Evolutionary conservation across 1,140 invertebrate genomes (phyloP).

Genomic region (Temnothorax longispinosus): DNA sequence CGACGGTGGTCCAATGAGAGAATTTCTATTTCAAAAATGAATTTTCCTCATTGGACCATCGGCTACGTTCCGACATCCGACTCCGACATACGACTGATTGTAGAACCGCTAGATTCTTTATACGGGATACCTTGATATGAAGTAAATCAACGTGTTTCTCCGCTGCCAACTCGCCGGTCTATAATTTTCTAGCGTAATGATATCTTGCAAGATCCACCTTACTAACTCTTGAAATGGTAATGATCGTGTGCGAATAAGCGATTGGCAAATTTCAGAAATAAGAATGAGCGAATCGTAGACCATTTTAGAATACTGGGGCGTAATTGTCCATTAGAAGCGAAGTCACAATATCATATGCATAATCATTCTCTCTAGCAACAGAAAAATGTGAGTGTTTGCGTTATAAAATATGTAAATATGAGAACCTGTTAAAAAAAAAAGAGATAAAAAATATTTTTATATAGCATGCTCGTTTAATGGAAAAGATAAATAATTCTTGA

Average conservation of each 20-base stretch:
- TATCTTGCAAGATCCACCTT: slow-evolving; percentile 13
- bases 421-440: too few relatives aligned
- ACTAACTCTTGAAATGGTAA: slow-evolving; percentile 24
- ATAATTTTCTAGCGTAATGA: slow-evolving; percentile 40
- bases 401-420: neutral
- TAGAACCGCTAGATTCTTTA: neutral
- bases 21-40: too few relatives aligned
- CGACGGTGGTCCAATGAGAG: too few relatives aligned
- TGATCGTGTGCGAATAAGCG: slow-evolving; percentile 2
- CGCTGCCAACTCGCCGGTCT: neutral
- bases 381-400: slow-evolving; percentile 14
- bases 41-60: too few relatives aligned
- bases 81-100: too few relatives aligned
- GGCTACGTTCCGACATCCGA: too few relatives aligned
- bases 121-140: neutral
- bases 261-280: neutral
- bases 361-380: neutral
- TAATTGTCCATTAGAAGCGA: slow-evolving; percentile 33
- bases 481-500: neutral
- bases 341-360: slow-evolving; percentile 52
- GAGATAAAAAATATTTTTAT: neutral
- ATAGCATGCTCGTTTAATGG: neutral
- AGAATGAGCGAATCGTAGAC: neutral
- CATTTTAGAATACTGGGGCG: slow-evolving; percentile 17
- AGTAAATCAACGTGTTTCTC: neutral